Base-by-base conservation (phyloP, 2,888 invertebrate genomes). In the Oxystoma pomonae region DNA sequence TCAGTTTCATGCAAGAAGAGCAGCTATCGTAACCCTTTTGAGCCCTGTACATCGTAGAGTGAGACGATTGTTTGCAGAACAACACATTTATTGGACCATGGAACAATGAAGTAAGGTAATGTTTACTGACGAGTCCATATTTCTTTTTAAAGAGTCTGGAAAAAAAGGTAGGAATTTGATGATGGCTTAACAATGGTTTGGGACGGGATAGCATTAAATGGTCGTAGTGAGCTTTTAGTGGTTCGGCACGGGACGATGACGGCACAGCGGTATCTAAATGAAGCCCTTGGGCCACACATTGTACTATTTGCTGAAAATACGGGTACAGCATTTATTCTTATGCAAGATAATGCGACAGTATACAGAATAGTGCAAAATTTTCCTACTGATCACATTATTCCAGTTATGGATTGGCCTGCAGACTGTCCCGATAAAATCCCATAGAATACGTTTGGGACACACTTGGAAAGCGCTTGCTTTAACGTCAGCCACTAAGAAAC, bases 51-150 rank as follows among this genome's bases (percentile, higher is more conserved):
- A 64, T 51, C 57, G 62, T 35, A 55, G 58, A 65, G 50, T 59
- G 18, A 58, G 61, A 56, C 57, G 58, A 5, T 53, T 58, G 50
- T 65, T 65, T 58, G 65, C 61, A 56, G 49, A 59, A 51, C 53
- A 67, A 59, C 59, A 62, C 51, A 20, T 35, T 5, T 19, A 65
- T 53, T 66, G 57, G 58, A 49, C 12, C 20, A 20, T 66, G 21
- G 19, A 17, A 22, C 66, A 66, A 59, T 64, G 62, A 62, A 61
- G 62, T 21, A 57, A 58, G 49, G 64, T 66, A 1, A 19, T 64
- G 50, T 66, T 62, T 55, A 60, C 60, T 21, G 60, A 65, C 19
- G 60, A 66, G 19, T 65, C 64, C 21, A 58, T 59, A 49, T 63
- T 63, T 21, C 57, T 51, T 57, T 51, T 64, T 16, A 1, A 58